Evolutionary conservation across 2,888 invertebrate genomes (phyloP).

Genomic region (Drosophila emarginata): DNA sequence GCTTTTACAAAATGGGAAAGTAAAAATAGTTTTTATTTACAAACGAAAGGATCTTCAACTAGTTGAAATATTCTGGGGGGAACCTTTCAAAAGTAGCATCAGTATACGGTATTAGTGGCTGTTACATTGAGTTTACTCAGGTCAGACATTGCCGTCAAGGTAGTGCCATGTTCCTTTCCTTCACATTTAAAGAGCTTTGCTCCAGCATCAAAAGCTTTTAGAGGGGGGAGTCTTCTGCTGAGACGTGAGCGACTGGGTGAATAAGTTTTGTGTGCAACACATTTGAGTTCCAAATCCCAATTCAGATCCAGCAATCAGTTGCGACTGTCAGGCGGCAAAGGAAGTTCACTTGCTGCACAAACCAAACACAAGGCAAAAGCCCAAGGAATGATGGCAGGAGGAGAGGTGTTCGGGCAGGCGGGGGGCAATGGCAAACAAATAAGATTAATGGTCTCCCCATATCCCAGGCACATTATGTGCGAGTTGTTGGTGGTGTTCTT

Average conservation of each 20-base stretch:
- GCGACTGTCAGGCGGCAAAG: constrained; percentile 81
- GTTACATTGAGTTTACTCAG: constrained; percentile 59
- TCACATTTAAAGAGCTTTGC: neutral
- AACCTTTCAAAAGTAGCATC: neutral
- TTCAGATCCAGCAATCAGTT: constrained; percentile 81
- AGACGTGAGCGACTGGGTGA: constrained; percentile 12
- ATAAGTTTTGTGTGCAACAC: constrained; percentile 58
- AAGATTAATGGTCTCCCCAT: constrained; percentile 81
- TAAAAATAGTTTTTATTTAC: neutral
- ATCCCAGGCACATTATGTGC: constrained; percentile 79
- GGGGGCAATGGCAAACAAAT: constrained; percentile 44
- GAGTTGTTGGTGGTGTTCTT: constrained; percentile 49
- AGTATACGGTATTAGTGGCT: constrained; percentile 39
- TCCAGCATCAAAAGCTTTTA: neutral
- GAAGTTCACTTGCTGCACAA: constrained; percentile 82
- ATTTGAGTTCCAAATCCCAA: constrained; percentile 77
- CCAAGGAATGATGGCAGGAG: neutral
- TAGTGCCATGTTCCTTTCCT: neutral
- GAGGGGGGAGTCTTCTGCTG: constrained; percentile 11
- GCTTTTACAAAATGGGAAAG: too few species aligned
- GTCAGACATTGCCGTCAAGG: constrained; percentile 44
- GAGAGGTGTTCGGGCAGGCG: neutral
- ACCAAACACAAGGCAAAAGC: constrained; percentile 41
- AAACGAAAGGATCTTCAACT: neutral
- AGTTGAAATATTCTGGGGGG: neutral